Conservation (phyloP, 2,797 vertebrate species). For the Diceros bicornis region DNA sequence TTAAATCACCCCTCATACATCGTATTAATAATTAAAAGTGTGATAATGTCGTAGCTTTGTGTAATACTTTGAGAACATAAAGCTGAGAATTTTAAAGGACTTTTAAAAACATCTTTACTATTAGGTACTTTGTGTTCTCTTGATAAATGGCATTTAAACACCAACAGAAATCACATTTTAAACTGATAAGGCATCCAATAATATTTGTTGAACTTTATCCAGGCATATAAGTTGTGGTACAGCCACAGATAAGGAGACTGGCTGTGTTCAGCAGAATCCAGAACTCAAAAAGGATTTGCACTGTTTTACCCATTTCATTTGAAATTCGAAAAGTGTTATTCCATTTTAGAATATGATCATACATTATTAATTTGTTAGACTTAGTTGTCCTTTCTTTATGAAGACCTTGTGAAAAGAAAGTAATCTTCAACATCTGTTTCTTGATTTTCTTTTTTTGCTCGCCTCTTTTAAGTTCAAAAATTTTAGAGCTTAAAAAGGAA, state of each 20-base stretch:
- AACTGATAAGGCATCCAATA: not conserved
- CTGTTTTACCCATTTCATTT: not conserved
- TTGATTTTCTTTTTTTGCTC: not conserved
- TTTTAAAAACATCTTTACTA: constrained; percentile 22
- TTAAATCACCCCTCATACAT: not conserved
- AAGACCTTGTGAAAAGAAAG: not conserved
- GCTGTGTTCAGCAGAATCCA: not conserved
- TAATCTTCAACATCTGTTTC: constrained; percentile 15
- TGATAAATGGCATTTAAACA: constrained; percentile 41
- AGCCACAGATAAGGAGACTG: not conserved
- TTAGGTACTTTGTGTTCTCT: constrained; percentile 31
- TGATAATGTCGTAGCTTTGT: not conserved
- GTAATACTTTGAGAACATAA: not conserved
- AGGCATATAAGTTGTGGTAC: not conserved
- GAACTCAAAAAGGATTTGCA: not conserved
- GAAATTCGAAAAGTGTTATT: not conserved
- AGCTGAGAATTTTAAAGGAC: constrained; percentile 40
- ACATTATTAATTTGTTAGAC: not conserved
- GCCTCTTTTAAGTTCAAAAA: constrained; percentile 43
- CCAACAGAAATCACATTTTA: constrained; percentile 18
- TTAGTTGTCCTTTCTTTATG: constrained; percentile 24
- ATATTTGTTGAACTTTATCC: not conserved
- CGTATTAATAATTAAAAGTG: constrained; percentile 33
- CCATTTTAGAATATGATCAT: not conserved
- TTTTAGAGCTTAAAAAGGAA: not conserved